Evolutionary conservation across 2,113 vertebrate species (phyloP).

Genomic region (Spermophilus dauricus): DNA sequence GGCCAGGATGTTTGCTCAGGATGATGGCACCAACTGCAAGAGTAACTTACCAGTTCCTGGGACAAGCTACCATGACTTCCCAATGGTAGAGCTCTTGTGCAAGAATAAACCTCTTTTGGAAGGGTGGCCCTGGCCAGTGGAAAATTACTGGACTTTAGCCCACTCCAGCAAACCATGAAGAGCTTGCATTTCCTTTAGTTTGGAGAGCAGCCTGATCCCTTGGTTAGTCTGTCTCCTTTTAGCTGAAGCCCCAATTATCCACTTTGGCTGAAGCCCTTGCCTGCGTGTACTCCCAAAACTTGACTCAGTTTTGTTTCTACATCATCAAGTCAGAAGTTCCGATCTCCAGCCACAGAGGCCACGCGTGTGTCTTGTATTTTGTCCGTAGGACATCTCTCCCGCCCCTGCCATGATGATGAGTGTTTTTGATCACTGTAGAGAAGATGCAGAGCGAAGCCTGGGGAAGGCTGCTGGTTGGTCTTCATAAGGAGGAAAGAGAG

Average conservation of each 20-base stretch:
- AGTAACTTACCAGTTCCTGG: background rate
- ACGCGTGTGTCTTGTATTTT: background rate
- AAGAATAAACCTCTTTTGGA: background rate
- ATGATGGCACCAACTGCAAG: background rate
- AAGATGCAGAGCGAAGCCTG: background rate
- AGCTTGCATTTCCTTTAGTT: background rate
- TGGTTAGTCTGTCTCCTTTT: background rate
- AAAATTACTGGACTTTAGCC: background rate
- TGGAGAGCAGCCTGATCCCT: background rate
- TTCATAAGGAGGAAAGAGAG: background rate
- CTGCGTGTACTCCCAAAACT: too few species aligned
- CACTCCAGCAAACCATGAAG: background rate
- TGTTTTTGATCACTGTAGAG: background rate
- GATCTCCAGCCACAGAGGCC: background rate
- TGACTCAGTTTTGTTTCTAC: background rate
- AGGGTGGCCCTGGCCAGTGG: background rate
- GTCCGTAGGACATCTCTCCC: background rate
- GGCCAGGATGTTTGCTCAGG: background rate
- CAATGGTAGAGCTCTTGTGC: background rate
- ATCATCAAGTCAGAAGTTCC: background rate
- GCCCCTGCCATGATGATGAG: accelerated
- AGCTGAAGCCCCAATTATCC: background rate
- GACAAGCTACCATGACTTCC: background rate
- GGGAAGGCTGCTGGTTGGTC: background rate
- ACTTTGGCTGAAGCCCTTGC: background rate